Evolutionary conservation across 2,888 invertebrate species (phyloP).

Genomic region (Nowickia ferox): DNA sequence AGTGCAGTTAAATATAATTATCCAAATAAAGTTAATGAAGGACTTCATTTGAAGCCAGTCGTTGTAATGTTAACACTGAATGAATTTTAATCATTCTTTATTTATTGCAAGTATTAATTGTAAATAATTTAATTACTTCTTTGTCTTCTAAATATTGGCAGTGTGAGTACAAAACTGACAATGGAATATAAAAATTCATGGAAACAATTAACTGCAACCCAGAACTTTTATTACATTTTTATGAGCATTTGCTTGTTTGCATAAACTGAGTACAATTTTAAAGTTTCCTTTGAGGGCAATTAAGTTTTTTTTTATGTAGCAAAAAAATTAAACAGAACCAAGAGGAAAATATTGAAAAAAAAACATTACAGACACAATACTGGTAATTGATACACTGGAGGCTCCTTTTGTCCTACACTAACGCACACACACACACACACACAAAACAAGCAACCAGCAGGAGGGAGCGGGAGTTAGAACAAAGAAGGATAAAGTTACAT

Average conservation of each 20-base stretch:
- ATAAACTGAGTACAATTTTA: conserved; percentile 5
- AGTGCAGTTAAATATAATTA: neutral
- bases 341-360: conserved; percentile 13
- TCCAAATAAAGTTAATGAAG: neutral
- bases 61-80: neutral
- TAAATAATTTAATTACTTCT: conserved; percentile 3
- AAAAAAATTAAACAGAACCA: conserved; percentile 5
- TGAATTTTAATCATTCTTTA: neutral
- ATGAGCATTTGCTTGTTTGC: conserved; percentile 3
- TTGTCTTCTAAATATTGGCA: neutral
- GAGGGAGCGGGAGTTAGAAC: too few relatives aligned
- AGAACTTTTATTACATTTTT: conserved; percentile 52
- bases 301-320: conserved; percentile 36
- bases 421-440: neutral
- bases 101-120: neutral
- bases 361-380: conserved; percentile 28
- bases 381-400: conserved; percentile 36
- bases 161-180: neutral
- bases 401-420: conserved; percentile 7
- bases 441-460: too few relatives aligned
- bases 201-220: conserved; percentile 55
- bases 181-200: conserved; percentile 10
- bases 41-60: neutral
- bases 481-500: conserved; percentile 19
- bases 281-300: conserved; percentile 55